These are phyloP conservation scores for Poecilia picta DNA, from an alignment of 2,797 vertebrate genomes.

Conservation along the genomic window DNA sequence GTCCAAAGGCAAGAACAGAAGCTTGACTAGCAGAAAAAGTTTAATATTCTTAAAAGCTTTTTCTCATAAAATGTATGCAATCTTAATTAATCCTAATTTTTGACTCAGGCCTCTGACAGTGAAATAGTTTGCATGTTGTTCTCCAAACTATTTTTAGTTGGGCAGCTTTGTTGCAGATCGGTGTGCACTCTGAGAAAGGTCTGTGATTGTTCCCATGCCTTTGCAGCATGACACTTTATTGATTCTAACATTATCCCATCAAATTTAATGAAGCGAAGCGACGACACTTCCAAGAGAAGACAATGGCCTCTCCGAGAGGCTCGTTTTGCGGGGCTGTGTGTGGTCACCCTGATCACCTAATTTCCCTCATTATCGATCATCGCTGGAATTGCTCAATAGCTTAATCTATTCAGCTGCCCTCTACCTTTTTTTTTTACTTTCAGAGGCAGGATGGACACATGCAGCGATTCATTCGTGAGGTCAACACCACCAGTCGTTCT, in stretches of 20 bases:
- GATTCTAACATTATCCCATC: neutral
- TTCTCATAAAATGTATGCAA: neutral
- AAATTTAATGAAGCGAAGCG: conserved; percentile 8
- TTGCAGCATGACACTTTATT: conserved; percentile 6
- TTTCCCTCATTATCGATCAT: conserved; percentile 5
- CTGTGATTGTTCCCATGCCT: conserved; percentile 12
- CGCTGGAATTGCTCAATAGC: neutral
- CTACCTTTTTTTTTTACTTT: conserved; percentile 3
- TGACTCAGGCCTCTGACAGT: conserved; percentile 28
- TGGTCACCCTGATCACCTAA: conserved; percentile 6
- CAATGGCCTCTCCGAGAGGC: neutral
- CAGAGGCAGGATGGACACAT: conserved; percentile 94
- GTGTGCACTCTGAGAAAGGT: neutral
- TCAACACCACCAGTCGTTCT: conserved; percentile 95
- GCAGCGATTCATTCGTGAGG: conserved; percentile 95
- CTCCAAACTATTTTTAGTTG: conserved; percentile 32
- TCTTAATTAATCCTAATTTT: conserved; percentile 20
- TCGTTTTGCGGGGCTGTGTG: neutral
- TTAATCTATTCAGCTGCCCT: conserved; percentile 5
- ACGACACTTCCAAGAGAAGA: neutral
- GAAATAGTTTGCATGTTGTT: conserved; percentile 33
- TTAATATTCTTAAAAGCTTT: conserved; percentile 17
- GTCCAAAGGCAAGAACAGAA: conserved; percentile 1
- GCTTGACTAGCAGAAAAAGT: conserved; percentile 6
- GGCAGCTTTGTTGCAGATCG: conserved; percentile 19